These are phyloP conservation scores for Oncorhynchus nerka DNA, from an alignment of 2,113 vertebrate genomes.

Conservation along the genomic window DNA sequence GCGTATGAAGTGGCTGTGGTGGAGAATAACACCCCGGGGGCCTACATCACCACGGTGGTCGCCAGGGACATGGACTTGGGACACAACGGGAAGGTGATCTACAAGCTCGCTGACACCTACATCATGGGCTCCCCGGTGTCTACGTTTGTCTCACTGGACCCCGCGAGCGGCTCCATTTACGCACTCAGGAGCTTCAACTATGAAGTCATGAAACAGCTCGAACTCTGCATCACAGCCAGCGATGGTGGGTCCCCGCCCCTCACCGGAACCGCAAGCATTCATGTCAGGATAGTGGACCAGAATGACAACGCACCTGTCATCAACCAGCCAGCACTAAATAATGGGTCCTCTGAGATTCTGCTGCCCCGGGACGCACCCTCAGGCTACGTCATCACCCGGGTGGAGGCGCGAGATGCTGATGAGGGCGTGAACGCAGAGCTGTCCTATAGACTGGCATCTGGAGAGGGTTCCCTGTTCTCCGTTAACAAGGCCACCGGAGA, in stretches of 20 bases:
- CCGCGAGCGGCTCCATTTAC: constrained; percentile 89
- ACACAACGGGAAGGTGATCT: constrained; percentile 86
- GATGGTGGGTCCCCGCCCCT: constrained; percentile 88
- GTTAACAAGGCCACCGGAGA: constrained; percentile 87
- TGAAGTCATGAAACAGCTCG: constrained; percentile 86
- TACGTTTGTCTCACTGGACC: constrained; percentile 90
- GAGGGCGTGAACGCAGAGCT: constrained; percentile 87
- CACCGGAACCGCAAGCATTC: constrained; percentile 81
- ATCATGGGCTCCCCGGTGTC: constrained; percentile 84
- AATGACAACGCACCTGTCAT: constrained; percentile 90
- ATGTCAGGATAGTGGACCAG: constrained; percentile 87
- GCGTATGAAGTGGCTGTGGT: constrained; percentile 83
- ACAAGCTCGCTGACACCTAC: constrained; percentile 82
- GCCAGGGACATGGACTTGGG: constrained; percentile 86
- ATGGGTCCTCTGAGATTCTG: constrained; percentile 81
- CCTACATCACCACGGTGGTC: constrained; percentile 84
- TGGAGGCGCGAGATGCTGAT: constrained; percentile 88
- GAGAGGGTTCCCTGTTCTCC: constrained; percentile 77
- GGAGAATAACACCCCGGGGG: constrained; percentile 89
- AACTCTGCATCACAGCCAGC: constrained; percentile 85
- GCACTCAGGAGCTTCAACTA: constrained; percentile 93
- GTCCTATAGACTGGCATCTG: constrained; percentile 77
- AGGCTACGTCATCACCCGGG: constrained; percentile 82
- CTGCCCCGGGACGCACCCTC: constrained; percentile 81
- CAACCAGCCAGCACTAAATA: constrained; percentile 80